Evolutionary conservation across 2,888 invertebrate species (phyloP), one percentile per base, ranked within the genome.

Genomic region (Strigamia crassipes): DNA sequence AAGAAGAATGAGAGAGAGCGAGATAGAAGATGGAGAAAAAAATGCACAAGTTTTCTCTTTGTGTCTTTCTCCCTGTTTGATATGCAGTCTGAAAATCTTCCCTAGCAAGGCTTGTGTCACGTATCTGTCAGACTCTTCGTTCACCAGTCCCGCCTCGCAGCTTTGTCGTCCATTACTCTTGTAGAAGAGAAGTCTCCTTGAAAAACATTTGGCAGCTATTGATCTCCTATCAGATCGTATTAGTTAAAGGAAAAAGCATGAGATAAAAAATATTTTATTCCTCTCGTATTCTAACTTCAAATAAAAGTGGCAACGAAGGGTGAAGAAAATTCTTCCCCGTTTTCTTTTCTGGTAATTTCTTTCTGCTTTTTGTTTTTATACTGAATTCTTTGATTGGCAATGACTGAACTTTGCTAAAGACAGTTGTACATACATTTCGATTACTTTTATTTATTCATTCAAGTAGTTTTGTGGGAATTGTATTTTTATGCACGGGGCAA

Each of bases 61-160:
- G 46, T 56, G 56, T 56, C 56, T 56, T 56, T 56, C 56, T n/a
- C 56, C 56, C 56, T 56, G 56, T 56, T 56, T 56, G 56, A 56
- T 56, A 56, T 56, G 56, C 56, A 56, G 56, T 56, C 56, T 56
- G 56, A 56, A 56, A 56, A 56, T 56, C 56, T 56, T 56, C 56
- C n/a, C 56, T 56, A n/a, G 56, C 56, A 56, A 56, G 56, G 56
- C 56, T 56, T 56, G 56, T 56, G 56, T 56, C 56, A 56, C 56
- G 56, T 56, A 56, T 56, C 56, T 56, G 56, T 56, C 56, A 56
- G 56, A 56, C 56, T 56, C 56, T 56, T 56, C 56, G 56, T 18
- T 56, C 56, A 56, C 56, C 56, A 56, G 56, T 56, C 56, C 56
- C 56, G 56, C 56, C 56, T 56, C 21, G 56, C 56, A 56, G 56